Base-by-base conservation (phyloP, 2,888 invertebrate genomes). In the Caenorhabditis macrosperma region DNA sequence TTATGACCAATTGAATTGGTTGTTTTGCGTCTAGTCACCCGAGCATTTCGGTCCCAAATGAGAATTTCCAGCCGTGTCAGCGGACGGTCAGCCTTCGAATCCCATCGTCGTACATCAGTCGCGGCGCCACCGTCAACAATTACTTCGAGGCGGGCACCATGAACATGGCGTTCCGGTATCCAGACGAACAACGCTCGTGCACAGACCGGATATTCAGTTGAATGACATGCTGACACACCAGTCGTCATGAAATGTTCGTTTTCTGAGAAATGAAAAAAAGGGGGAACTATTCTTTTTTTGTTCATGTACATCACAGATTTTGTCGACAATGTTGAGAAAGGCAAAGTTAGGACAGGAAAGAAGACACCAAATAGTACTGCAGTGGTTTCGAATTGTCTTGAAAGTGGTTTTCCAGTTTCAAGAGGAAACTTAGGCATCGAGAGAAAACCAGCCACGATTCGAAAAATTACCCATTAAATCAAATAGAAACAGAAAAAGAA, bases 101-200 rank as follows among this genome's bases (percentile, higher is more conserved):
- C 24, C 87, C 87, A 6, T 69, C 76, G 22, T 60, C 82, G 17
- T 87, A 87, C 66, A 81, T 87, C 7, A 81, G 50, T 1, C 78
- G 87, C n/a, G 66, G 84, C 9, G 74, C 63, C 9, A 63, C 67
- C 30, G 85, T 88, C 44, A 75, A 83, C 54, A 85, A 86, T 64
- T 87, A 78, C 71, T 87, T 87, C 55, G 86, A 88, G 55, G 85
- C 85, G 5, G 87, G 87, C 48, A 81, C 83, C 6, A 83, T 87
- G 79, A 88, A 87, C 69, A 88, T 87, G 86, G 84, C 82, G 57
- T 82, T 86, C 60, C 80, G 84, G 74, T 86, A 85, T 69, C 84
- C 83, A 17, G 86, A 86, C 41, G 86, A 86, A 67, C 82, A 84
- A 67, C 76, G 84, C 52, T 81, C 79, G 26, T 86, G 86, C 82